phyloP scores from a whole-genome alignment of 2,797 vertebrate genomes.

The Gallinago solitaria region DNA sequence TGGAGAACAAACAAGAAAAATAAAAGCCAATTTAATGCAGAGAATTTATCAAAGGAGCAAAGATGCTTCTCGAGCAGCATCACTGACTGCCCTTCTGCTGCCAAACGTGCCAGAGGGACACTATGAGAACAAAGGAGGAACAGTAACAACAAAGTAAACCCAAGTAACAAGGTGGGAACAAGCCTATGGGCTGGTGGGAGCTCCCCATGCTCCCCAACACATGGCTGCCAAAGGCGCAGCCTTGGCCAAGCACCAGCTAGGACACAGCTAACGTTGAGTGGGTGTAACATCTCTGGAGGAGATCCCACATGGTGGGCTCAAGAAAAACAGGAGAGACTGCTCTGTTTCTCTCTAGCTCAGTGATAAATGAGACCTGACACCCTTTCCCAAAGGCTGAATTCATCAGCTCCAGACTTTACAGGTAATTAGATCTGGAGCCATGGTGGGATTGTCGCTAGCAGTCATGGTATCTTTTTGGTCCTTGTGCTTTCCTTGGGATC shows the following conservation, averaged over 20 bases:
- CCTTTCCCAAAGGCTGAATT: not conserved
- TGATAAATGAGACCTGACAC: conserved; percentile 1
- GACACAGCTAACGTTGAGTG: not conserved
- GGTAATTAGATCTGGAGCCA: not conserved
- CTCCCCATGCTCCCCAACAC: not conserved
- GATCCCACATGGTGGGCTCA: not conserved
- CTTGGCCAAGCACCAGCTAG: not conserved
- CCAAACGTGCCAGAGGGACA: not conserved
- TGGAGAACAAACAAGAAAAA: conserved; percentile 11
- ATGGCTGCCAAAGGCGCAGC: not conserved
- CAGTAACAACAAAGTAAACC: not conserved
- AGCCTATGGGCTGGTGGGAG: not conserved
- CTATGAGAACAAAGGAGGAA: not conserved
- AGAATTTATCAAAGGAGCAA: not conserved
- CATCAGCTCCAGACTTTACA: not conserved
- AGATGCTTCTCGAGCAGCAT: not conserved
- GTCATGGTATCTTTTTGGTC: not conserved
- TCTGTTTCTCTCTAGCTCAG: not conserved
- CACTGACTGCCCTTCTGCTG: not conserved
- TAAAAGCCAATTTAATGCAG: conserved; percentile 4
- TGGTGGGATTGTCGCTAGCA: not conserved
- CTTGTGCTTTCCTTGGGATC: not conserved
- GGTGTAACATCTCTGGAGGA: not conserved
- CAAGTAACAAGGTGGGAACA: not conserved
- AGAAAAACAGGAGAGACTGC: not conserved